Conservation (phyloP, 2,888 invertebrate species). For the Eurois occulta region DNA sequence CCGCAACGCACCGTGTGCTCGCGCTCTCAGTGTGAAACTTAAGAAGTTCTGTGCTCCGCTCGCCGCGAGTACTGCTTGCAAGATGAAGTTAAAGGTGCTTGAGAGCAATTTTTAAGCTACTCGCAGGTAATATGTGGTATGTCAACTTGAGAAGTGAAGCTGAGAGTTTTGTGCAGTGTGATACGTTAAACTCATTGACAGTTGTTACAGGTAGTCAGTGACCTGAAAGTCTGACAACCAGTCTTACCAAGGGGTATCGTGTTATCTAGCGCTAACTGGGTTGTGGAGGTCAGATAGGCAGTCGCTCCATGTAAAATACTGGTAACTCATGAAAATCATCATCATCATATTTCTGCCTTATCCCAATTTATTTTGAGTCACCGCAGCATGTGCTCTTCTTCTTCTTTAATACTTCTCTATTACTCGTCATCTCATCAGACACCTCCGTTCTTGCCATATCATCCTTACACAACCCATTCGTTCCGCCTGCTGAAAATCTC, state of each 20-base stretch:
- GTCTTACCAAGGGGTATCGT: too few relatives aligned
- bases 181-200: background rate
- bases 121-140: conserved; percentile 1
- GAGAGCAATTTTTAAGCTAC: conserved; percentile 14
- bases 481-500: too few relatives aligned
- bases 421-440: background rate
- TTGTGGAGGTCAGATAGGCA: too few relatives aligned
- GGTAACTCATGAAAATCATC: too few relatives aligned
- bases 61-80: background rate
- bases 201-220: too few relatives aligned
- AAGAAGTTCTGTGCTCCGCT: conserved; percentile 25
- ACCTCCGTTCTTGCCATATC: background rate
- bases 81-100: conserved; percentile 42
- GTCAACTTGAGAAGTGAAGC: background rate
- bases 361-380: background rate
- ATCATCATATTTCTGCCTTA: background rate
- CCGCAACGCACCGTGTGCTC: too few relatives aligned
- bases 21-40: conserved; percentile 28
- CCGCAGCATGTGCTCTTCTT: background rate
- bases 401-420: background rate
- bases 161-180: background rate
- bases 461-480: too few relatives aligned
- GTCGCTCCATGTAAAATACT: too few relatives aligned
- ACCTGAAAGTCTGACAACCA: too few relatives aligned
- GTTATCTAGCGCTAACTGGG: too few relatives aligned